Base-by-base conservation (phyloP, 2,888 invertebrate genomes). In the Elysia crispata region DNA sequence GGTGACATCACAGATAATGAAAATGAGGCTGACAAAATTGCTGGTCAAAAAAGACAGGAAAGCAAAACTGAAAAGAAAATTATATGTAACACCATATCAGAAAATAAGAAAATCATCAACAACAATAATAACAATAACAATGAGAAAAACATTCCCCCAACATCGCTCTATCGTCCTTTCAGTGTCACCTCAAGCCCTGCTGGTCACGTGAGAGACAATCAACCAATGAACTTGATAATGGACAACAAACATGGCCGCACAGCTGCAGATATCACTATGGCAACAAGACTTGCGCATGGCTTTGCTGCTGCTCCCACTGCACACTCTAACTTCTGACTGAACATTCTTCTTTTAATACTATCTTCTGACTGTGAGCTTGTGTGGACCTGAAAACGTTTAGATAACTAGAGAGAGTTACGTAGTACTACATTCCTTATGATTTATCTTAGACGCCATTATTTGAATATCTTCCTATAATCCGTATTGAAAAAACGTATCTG, bases 191-290 rank as follows among this genome's bases (percentile, higher is more conserved):
- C 66, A 15, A 64, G 50, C 25, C 28, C 25, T 15, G 25, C 41
- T 23, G n/a, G 41, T 0, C 54, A 67, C 0, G 33, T 28, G 28
- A 77, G 15, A 25, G 33, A 70, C 30, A 54, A 77, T 31, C 49
- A 70, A 13, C 77, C 77, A 5, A 62, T 77, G 20, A 77, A 77
- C 28, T 67, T 77, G 13, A 70, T 77, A 8, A 70, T 62, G 18
- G 70, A 69, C 0, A 41, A 60, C 33, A 77, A 77, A 41, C 15
- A 69, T 6, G 31, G 77, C 1, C 70, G 60, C 0, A 33, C 49
- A 5, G 77, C 77, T 18, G 67, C 77, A 11, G 62, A 57, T 25
- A 60, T 41, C 41, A 41, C 50, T 5, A 60, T 77, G 77, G 72
- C 62, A 11, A 28, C 77, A 13, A 31, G 77, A 20, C 31, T 77